Conservation (phyloP, 1,140 invertebrate species). For the Babylonia areolata region DNA sequence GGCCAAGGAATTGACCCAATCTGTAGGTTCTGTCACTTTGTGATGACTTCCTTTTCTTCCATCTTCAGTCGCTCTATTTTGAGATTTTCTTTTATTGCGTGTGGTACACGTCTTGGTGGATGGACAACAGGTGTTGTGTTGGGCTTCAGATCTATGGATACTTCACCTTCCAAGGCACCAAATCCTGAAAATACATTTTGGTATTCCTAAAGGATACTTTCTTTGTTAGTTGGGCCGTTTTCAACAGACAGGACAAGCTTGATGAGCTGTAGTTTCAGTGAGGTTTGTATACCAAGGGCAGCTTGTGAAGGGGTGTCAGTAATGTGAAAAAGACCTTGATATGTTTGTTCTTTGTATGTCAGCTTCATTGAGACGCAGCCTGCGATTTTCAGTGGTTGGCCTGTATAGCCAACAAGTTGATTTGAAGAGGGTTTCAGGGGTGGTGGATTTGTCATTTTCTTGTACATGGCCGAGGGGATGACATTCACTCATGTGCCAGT, state of each 20-base stretch:
- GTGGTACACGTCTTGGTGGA: constrained; percentile 38
- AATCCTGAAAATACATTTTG: constrained; percentile 42
- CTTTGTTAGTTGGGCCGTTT: background rate
- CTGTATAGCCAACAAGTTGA: background rate
- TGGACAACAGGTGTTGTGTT: constrained; percentile 42
- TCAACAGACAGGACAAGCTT: constrained; percentile 10
- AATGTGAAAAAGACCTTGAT: background rate
- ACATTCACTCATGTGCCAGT: constrained; percentile 43
- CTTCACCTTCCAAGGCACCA: constrained; percentile 40
- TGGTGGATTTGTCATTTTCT: constrained; percentile 47
- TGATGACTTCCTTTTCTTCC: constrained; percentile 45
- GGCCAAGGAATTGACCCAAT: constrained; percentile 56
- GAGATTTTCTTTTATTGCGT: constrained; percentile 31
- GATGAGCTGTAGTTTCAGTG: constrained; percentile 21
- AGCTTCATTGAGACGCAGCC: background rate
- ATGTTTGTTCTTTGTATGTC: constrained; percentile 2
- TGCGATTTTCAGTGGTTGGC: background rate
- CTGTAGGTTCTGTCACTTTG: constrained; percentile 51
- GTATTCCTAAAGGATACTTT: constrained; percentile 43
- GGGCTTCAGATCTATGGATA: constrained; percentile 40
- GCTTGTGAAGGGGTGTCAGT: background rate
- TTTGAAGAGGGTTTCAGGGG: background rate
- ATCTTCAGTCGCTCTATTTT: constrained; percentile 52
- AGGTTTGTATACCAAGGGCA: constrained; percentile 15
- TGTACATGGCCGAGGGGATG: constrained; percentile 25